These are phyloP conservation scores for Sitobion miscanthi DNA, from an alignment of 1,140 invertebrate genomes.

Conservation along the genomic window DNA sequence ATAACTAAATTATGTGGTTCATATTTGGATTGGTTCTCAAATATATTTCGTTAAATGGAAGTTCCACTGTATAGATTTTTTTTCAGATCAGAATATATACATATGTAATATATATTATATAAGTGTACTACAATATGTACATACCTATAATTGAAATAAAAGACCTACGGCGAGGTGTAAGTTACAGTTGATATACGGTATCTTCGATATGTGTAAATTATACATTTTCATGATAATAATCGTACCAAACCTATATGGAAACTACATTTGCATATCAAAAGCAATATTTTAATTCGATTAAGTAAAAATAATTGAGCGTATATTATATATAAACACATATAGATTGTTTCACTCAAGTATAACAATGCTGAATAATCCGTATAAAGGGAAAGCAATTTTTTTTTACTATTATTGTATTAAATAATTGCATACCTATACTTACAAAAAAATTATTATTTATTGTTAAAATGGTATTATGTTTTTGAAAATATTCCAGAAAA, in stretches of 20 bases:
- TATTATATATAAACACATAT: background rate
- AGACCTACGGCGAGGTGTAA: background rate
- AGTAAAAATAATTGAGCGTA: background rate
- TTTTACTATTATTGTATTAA: background rate
- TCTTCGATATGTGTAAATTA: background rate
- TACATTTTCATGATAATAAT: background rate
- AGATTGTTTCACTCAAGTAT: background rate
- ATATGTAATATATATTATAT: background rate
- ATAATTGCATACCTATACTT: background rate
- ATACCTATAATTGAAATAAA: background rate
- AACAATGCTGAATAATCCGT: background rate
- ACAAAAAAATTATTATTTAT: background rate
- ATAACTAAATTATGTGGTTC: no score
- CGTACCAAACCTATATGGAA: background rate
- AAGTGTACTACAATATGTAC: background rate
- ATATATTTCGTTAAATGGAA: no score
- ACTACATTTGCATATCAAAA: background rate
- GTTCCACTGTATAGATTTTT: no score
- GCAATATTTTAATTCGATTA: background rate
- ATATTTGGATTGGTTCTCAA: no score
- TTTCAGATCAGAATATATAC: background rate
- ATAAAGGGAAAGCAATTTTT: background rate
- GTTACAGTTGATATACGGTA: background rate
- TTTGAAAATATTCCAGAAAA: background rate
- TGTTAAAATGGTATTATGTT: background rate